These are phyloP conservation scores for Drosophila rellima DNA, from an alignment of 2,888 invertebrate species.

Conservation along the genomic window DNA sequence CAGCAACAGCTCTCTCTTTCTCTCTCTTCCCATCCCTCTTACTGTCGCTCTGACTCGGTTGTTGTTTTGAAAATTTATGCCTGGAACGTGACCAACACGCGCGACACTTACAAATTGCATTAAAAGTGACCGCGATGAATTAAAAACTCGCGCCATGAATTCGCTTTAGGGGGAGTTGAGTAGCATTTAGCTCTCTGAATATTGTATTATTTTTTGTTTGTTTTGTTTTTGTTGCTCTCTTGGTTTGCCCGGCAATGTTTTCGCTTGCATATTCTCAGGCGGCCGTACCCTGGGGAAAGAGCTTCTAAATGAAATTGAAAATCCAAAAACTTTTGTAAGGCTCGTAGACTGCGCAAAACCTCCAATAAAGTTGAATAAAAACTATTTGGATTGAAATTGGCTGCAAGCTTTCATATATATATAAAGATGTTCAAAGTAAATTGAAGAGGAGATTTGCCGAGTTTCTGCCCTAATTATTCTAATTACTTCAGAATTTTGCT, in stretches of 20 bases:
- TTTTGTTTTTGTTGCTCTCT: constrained; percentile 19
- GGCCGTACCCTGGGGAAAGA: constrained; percentile 1
- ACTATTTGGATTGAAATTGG: constrained; percentile 15
- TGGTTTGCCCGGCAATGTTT: constrained; percentile 27
- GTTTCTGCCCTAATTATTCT: background rate
- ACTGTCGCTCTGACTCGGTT: background rate
- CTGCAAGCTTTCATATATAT: constrained; percentile 10
- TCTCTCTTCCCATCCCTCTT: background rate
- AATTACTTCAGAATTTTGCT: background rate
- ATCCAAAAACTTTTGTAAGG: constrained; percentile 21
- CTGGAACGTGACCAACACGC: constrained; percentile 39
- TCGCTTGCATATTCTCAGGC: constrained; percentile 47
- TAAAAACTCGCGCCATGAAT: constrained; percentile 53
- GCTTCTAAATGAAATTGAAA: constrained; percentile 33
- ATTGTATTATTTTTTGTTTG: constrained; percentile 32
- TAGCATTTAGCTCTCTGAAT: constrained; percentile 38
- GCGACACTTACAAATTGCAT: constrained; percentile 74
- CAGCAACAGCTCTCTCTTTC: background rate
- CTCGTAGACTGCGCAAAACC: constrained; percentile 11
- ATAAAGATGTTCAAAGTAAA: background rate
- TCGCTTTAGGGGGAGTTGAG: constrained; percentile 6
- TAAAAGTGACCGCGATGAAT: constrained; percentile 61
- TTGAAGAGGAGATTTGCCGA: background rate
- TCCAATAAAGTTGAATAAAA: constrained; percentile 15
- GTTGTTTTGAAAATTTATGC: constrained; percentile 50